A percentile compares a stretch with the other conserved stretches of the same genome.
These are phyloP conservation scores for Atherix ibis DNA, from an alignment of 2,888 invertebrate species.

Conservation along the genomic window DNA sequence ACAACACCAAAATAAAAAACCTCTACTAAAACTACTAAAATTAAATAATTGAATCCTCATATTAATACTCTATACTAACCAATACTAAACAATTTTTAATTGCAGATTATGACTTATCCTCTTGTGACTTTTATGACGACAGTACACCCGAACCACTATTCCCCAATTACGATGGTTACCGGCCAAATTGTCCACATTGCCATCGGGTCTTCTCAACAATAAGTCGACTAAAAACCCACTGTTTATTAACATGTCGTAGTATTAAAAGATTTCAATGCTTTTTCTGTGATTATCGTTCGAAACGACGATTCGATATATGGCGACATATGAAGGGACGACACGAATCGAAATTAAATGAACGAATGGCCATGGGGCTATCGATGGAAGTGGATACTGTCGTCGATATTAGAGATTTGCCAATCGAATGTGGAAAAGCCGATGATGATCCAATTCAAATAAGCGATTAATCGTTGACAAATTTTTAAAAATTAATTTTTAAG, in stretches of 20 bases:
- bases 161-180: slow-evolving; percentile 3
- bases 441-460: slow-evolving; percentile 7
- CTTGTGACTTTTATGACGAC: slow-evolving; percentile 2
- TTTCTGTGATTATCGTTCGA: slow-evolving; percentile 12
- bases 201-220: slow-evolving; percentile 8
- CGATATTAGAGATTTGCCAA: slow-evolving; percentile 8
- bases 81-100: slow-evolving; percentile 3
- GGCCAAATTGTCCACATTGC: slow-evolving; percentile 10
- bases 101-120: slow-evolving; percentile 6
- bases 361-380: slow-evolving; percentile 4
- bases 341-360: slow-evolving; percentile 3
- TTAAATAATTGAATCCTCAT: too few relatives aligned
- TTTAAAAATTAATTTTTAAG: too few relatives aligned
- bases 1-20: too few relatives aligned
- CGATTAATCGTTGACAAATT: slow-evolving; percentile 3
- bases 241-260: slow-evolving; percentile 10
- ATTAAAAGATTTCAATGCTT: slow-evolving; percentile 12
- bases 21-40: too few relatives aligned
- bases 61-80: slow-evolving; percentile 1
- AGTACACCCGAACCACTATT: too few relatives aligned
- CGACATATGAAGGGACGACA: slow-evolving; percentile 12
- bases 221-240: slow-evolving; percentile 10
- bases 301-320: slow-evolving; percentile 11
- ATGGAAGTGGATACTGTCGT: slow-evolving; percentile 11
- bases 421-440: slow-evolving; percentile 2